Base-by-base conservation (phyloP, 2,888 invertebrate genomes). In the Blastobasis adustella region DNA sequence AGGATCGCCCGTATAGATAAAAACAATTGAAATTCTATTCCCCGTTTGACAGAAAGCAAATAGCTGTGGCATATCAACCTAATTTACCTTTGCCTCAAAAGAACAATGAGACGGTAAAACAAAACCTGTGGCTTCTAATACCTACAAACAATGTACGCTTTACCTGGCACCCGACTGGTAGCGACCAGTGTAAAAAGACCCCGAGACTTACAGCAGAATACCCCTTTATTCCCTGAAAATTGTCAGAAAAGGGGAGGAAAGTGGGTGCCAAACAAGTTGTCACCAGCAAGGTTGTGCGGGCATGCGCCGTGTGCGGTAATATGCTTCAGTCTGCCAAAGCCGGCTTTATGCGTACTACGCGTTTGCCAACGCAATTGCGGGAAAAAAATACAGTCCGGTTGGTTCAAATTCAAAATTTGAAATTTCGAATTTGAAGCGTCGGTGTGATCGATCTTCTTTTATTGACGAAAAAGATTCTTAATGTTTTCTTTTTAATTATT, bases 71-170 rank as follows among this genome's bases (percentile, higher is more conserved):
- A 23, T 23, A 23, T 23, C 23, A 23, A 23, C 23, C 3, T 23
- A 23, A 23, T 23, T 23, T 23, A 23, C 23, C 23, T 23, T 23
- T 23, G 23, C 23, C 23, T 23, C 23, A 23, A 23, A 2, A 23
- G 23, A 23, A 23, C 23, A 23, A 23, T 23, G 23, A 23, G 23
- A 23, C 23, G 23, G 23, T 23, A 23, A 23, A 23, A 23, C 23
- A 23, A 23, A 23, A 84, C 82, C 84, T 85, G 84, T 85, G 76
- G 86, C 72, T 76, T 79, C 79, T 52, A 51, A 55, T 69, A 66
- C 65, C 64, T 67, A 63, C 60, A 54, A 56, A 59, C 56, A 60
- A 60, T 65, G 60, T 59, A 59, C 51, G 50, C 51, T 58, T 58
- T 59, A 61, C 60, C 60, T 65, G 57, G 49, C 39, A 49, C 47